These are phyloP conservation scores for Coleophora flavipennella DNA, from an alignment of 2,888 invertebrate species.

Conservation along the genomic window DNA sequence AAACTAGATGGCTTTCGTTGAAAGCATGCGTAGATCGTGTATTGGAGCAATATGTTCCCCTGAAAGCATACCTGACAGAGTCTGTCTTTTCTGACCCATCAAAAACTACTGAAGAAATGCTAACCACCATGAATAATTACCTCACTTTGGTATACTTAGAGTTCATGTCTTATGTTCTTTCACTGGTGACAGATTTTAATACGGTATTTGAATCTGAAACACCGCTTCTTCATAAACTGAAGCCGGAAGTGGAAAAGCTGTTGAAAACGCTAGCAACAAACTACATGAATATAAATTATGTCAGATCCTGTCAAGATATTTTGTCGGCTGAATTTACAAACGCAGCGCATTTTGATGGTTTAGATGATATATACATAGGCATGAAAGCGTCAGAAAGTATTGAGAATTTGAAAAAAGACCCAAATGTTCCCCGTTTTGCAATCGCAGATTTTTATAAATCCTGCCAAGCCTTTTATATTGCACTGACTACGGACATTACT, in stretches of 20 bases:
- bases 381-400: background rate
- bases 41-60: conserved; percentile 27
- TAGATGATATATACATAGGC: conserved; percentile 1
- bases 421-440: background rate
- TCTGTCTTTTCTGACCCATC: conserved; percentile 20
- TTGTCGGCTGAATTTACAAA: conserved; percentile 1
- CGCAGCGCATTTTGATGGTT: background rate
- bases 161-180: conserved; percentile 11
- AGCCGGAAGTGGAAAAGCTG: conserved; percentile 10
- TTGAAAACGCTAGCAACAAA: conserved; percentile 7
- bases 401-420: background rate
- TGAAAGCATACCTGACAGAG: conserved; percentile 23
- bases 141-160: conserved; percentile 13
- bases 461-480: background rate
- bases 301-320: conserved; percentile 4
- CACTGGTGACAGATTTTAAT: conserved; percentile 4
- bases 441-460: background rate
- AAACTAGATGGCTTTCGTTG: conserved; percentile 30
- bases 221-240: conserved; percentile 7
- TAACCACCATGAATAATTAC: conserved; percentile 12
- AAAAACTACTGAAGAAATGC: conserved; percentile 14
- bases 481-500: background rate
- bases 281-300: conserved; percentile 7
- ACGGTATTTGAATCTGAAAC: conserved; percentile 4
- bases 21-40: conserved; percentile 29